phyloP scores from a whole-genome alignment of 2,888 invertebrate genomes.

The Xylota sylvarum region DNA sequence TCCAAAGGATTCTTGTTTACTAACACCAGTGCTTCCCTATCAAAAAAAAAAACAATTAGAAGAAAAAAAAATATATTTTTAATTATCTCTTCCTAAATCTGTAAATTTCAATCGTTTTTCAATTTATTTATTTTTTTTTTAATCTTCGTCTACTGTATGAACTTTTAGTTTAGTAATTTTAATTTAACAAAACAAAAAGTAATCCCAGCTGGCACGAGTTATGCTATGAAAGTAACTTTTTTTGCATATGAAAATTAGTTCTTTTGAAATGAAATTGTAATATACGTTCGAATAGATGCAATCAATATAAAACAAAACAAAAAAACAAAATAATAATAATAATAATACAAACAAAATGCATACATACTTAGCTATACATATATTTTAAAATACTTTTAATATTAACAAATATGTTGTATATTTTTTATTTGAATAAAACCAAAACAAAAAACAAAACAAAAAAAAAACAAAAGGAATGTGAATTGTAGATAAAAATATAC shows the following conservation, averaged over 20 bases:
- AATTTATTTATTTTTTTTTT: not conserved
- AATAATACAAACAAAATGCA: conserved; percentile 35
- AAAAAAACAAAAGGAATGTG: conserved; percentile 55
- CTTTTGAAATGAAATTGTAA: conserved; percentile 71
- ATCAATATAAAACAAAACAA: conserved; percentile 17
- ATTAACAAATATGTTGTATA: conserved; percentile 50
- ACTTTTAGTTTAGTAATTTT: conserved; percentile 28
- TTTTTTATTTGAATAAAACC: conserved; percentile 30
- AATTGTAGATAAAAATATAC: conserved; percentile 59
- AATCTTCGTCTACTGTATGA: conserved; percentile 30
- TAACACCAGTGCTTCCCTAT: not conserved
- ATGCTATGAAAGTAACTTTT: conserved; percentile 81
- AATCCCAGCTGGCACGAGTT: conserved; percentile 86
- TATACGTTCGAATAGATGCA: conserved; percentile 70
- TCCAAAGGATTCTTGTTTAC: not conserved
- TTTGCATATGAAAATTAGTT: conserved; percentile 75
- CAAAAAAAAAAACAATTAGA: conserved; percentile 2
- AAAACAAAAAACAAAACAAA: too few relatives aligned
- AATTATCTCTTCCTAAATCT: not conserved
- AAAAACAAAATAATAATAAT: not conserved
- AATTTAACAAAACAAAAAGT: conserved; percentile 80
- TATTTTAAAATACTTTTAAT: conserved; percentile 18
- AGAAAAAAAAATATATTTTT: not conserved
- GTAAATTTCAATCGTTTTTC: not conserved
- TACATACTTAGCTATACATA: conserved; percentile 59